Conservation (phyloP, 2,113 vertebrate species). For the Ailurus styani region DNA sequence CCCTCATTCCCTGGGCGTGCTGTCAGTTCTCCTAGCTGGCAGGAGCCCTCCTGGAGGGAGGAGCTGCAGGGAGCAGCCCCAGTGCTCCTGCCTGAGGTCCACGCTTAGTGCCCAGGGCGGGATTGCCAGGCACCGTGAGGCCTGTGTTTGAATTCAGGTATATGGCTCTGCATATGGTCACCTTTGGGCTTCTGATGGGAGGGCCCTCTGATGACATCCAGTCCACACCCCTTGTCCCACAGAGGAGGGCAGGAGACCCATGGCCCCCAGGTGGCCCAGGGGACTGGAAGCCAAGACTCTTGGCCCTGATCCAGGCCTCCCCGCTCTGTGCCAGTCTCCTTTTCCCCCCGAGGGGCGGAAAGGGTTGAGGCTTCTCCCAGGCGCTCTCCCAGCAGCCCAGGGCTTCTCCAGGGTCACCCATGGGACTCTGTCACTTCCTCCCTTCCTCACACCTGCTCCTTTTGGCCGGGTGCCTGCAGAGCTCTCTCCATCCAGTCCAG, state of each 20-base stretch:
- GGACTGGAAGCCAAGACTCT: neutral
- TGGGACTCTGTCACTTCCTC: neutral
- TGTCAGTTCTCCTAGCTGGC: neutral
- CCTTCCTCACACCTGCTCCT: neutral
- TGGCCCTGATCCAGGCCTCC: neutral
- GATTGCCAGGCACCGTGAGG: accelerated
- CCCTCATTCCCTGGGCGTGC: neutral
- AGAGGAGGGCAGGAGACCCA: neutral
- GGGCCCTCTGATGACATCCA: neutral
- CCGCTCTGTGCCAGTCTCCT: neutral
- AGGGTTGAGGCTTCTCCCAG: neutral
- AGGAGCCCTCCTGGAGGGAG: neutral
- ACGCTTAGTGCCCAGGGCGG: too few relatives aligned
- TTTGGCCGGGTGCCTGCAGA: neutral
- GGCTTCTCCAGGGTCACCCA: neutral
- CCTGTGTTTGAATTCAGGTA: neutral
- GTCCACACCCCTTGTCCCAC: neutral
- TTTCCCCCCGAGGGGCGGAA: neutral
- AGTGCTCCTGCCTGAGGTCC: neutral
- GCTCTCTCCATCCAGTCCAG: neutral
- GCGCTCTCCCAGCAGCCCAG: neutral
- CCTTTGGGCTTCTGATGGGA: neutral
- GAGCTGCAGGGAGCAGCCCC: neutral
- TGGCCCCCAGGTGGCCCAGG: too few relatives aligned
- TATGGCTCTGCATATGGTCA: neutral